These are phyloP conservation scores for Cettia cetti DNA, from an alignment of 2,113 vertebrate genomes.

Conservation along the genomic window DNA sequence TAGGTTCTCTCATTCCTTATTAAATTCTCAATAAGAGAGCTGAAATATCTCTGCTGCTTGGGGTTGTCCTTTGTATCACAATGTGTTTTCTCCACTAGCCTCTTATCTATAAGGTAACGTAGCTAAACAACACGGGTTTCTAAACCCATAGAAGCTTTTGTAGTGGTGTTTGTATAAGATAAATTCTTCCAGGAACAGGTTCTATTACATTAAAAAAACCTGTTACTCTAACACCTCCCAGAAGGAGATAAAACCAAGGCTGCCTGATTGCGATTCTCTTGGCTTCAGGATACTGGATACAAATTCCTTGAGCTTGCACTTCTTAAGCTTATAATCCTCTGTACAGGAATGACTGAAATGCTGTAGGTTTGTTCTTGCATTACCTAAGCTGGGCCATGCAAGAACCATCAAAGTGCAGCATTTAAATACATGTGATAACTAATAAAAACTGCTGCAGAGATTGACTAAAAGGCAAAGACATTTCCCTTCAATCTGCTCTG, in stretches of 20 bases:
- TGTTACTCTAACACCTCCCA: not conserved
- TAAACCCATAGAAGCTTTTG: not conserved
- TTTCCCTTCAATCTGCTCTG: not conserved
- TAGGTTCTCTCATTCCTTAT: not conserved
- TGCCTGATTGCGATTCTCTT: not conserved
- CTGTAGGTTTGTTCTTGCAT: not conserved
- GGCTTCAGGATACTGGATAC: not conserved
- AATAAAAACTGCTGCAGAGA: not conserved
- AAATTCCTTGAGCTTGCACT: not conserved
- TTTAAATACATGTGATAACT: not conserved
- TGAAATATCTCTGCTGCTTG: not conserved
- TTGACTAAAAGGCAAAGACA: not conserved
- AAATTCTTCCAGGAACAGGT: not conserved
- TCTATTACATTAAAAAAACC: not conserved
- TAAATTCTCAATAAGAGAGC: not conserved
- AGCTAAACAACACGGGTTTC: not conserved
- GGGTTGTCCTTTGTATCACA: not conserved
- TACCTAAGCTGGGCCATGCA: not conserved
- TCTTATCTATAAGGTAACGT: not conserved
- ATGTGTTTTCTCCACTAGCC: not conserved
- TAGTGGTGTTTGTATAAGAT: not conserved
- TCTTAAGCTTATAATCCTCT: constrained; percentile 31
- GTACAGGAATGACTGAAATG: constrained; percentile 14
- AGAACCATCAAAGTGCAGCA: not conserved
- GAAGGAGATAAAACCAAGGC: not conserved